Evolutionary conservation across 2,797 vertebrate species (phyloP).

Genomic region (Melanitta fusca): DNA sequence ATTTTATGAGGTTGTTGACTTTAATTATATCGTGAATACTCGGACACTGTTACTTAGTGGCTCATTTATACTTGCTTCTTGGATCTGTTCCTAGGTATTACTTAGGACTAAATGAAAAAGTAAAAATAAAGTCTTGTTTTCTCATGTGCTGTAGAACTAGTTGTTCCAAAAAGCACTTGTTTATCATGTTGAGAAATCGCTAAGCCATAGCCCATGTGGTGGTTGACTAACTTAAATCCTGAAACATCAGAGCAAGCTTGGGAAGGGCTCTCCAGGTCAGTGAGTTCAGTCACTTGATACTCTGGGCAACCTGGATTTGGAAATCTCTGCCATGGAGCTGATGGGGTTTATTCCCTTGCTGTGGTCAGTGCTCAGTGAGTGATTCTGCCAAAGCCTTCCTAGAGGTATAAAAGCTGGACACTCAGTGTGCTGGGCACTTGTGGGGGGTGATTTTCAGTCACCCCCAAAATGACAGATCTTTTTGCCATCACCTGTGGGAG

Average conservation of each 20-base stretch:
- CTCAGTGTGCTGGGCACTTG: neutral
- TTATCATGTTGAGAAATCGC: slow-evolving; percentile 60
- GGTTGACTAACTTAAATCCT: slow-evolving; percentile 24
- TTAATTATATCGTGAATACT: slow-evolving; percentile 65
- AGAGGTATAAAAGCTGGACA: neutral
- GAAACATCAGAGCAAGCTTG: neutral
- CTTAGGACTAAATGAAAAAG: slow-evolving; percentile 58
- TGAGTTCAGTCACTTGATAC: neutral
- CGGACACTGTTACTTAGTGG: slow-evolving; percentile 40
- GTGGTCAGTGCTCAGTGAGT: neutral
- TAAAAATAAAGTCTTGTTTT: slow-evolving; percentile 70
- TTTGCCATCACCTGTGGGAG: neutral
- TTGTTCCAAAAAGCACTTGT: slow-evolving; percentile 71
- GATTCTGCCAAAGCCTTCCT: neutral
- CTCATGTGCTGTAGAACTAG: slow-evolving; percentile 70
- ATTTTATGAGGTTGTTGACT: slow-evolving; percentile 68
- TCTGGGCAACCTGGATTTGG: neutral
- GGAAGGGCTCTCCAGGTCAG: neutral
- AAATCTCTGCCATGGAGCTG: neutral
- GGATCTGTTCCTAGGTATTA: slow-evolving; percentile 55
- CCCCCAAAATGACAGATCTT: neutral
- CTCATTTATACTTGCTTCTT: slow-evolving; percentile 60
- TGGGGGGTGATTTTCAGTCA: neutral
- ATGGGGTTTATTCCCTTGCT: neutral
- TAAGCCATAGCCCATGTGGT: slow-evolving; percentile 8